Evolutionary conservation across 2,888 invertebrate genomes (phyloP).

Genomic region (Ypsolopha sequella): DNA sequence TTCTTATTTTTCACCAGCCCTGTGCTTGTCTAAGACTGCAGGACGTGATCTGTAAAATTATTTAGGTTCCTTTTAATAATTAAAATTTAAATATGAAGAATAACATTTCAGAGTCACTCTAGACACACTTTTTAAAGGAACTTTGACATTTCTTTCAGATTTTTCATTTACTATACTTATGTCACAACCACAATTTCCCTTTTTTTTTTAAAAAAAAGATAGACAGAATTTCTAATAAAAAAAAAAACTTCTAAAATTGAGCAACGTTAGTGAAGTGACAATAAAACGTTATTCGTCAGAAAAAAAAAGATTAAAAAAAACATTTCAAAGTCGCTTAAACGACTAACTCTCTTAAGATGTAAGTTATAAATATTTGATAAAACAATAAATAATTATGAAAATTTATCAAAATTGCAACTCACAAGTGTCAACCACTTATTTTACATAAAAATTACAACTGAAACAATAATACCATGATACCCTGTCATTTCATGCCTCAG

Average conservation of each 20-base stretch:
- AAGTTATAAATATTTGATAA: too few relatives aligned
- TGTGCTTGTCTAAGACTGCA: conserved; percentile 14
- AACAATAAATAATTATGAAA: too few relatives aligned
- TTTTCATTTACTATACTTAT: conserved; percentile 37
- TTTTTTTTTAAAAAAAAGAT: conserved; percentile 15
- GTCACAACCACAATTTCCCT: conserved; percentile 55
- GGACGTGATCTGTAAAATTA: not conserved
- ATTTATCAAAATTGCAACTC: too few relatives aligned
- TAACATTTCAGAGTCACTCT: conserved; percentile 56
- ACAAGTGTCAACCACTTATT: too few relatives aligned
- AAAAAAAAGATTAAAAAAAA: conserved; percentile 5
- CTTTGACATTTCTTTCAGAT: conserved; percentile 17
- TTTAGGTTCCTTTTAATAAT: not conserved
- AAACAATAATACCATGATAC: conserved; percentile 34
- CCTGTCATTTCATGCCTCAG: conserved; percentile 61
- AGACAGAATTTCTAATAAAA: conserved; percentile 23
- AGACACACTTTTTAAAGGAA: conserved; percentile 37
- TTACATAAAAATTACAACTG: too few relatives aligned
- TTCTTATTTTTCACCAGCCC: conserved; percentile 16
- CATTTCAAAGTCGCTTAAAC: too few relatives aligned
- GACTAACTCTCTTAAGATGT: too few relatives aligned
- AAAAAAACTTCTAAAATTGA: conserved; percentile 41
- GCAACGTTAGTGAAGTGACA: conserved; percentile 54
- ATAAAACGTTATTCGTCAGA: conserved; percentile 53
- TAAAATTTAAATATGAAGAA: conserved; percentile 23